Conservation (phyloP, 1,140 invertebrate species). For the Bicyclus anynana region DNA sequence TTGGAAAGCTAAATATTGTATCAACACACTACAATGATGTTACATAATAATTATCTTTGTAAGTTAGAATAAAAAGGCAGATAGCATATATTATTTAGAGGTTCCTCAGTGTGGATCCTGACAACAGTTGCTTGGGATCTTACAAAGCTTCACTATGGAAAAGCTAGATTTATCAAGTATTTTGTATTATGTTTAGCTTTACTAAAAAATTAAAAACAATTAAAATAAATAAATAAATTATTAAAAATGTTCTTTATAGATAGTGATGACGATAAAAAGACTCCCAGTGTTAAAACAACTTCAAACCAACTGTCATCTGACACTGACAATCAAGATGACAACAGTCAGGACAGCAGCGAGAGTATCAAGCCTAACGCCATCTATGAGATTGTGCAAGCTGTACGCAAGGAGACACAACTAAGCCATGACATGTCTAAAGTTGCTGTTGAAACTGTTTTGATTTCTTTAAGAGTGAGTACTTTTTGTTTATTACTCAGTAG, state of each 20-base stretch:
- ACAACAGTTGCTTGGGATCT: too few relatives aligned
- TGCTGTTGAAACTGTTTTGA: conserved; percentile 88
- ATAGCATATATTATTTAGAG: too few relatives aligned
- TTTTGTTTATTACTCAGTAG: not conserved
- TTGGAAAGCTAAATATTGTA: too few relatives aligned
- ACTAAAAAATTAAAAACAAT: too few relatives aligned
- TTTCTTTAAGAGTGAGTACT: conserved; percentile 76
- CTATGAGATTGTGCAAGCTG: conserved; percentile 86
- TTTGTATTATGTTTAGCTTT: too few relatives aligned
- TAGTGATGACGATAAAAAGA: conserved; percentile 40
- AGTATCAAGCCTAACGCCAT: conserved; percentile 78
- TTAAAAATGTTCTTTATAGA: conserved; percentile 28
- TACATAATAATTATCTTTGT: too few relatives aligned
- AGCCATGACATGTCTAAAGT: conserved; percentile 92
- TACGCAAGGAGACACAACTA: conserved; percentile 89
- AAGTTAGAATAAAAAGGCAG: too few relatives aligned
- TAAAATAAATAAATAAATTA: too few relatives aligned
- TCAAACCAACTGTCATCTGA: conserved; percentile 64
- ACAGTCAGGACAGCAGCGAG: conserved; percentile 64
- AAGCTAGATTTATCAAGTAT: too few relatives aligned
- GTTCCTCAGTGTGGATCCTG: too few relatives aligned
- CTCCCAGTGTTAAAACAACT: conserved; percentile 35
- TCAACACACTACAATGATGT: too few relatives aligned
- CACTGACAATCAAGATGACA: conserved; percentile 64
- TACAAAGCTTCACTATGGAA: too few relatives aligned